phyloP scores from a whole-genome alignment of 2,888 invertebrate species.

The Eurytoma adleriae region DNA sequence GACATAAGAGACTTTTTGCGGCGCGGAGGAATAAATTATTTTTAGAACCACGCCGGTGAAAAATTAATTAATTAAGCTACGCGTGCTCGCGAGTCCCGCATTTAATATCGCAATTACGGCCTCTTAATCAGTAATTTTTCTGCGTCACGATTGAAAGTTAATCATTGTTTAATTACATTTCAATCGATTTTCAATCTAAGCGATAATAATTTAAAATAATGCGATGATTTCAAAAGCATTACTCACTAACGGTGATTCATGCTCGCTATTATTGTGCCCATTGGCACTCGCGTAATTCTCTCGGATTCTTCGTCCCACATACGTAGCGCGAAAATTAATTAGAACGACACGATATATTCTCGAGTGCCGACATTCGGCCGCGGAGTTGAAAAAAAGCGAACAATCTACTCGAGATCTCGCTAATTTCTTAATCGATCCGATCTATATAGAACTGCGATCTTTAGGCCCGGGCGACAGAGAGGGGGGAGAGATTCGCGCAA shows the following conservation, averaged over 20 bases:
- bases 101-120: too few relatives aligned
- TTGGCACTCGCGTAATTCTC: background rate
- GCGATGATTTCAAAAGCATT: background rate
- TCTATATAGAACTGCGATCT: too few relatives aligned
- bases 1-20: too few relatives aligned
- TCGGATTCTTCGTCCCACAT: background rate
- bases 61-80: too few relatives aligned
- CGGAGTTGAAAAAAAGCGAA: too few relatives aligned
- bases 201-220: constrained; percentile 25
- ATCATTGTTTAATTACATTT: constrained; percentile 30
- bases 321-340: background rate
- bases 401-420: background rate
- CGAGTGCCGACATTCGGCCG: too few relatives aligned
- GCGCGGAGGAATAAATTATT: too few relatives aligned
- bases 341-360: background rate
- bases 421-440: background rate
- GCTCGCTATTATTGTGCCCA: background rate
- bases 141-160: constrained; percentile 27
- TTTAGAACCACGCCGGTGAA: too few relatives aligned
- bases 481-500: background rate
- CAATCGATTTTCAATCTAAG: constrained; percentile 14
- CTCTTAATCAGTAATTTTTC: constrained; percentile 21
- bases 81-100: too few relatives aligned
- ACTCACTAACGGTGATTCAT: constrained; percentile 9
- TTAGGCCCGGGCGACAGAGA: too few relatives aligned